Base-by-base conservation (phyloP, 2,797 vertebrate genomes). In the Eutrigla gurnardus region DNA sequence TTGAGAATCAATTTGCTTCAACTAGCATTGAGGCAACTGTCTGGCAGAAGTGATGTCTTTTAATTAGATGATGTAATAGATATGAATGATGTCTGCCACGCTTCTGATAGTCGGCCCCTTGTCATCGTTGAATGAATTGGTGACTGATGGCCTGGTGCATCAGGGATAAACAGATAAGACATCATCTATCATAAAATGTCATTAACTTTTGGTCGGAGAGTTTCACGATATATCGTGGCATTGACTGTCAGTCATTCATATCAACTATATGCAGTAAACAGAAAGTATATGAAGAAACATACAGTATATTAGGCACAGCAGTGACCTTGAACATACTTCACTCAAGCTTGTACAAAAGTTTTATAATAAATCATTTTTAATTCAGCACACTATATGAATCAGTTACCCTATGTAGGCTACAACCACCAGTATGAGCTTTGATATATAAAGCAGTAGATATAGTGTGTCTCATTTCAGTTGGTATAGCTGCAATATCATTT, bases 21-120 rank as follows among this genome's bases (percentile, higher is more conserved):
- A 85, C 84, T 59, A 61, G 87, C 90, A 83, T 77, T 86, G 76
- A 90, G 84, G 79, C 88, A 87, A 82, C 75, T 85, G 86, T 89
- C 88, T 89, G 86, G 83, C 81, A 87, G 77, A 78, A 88, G 83
- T 85, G 89, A 85, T 89, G 88, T 86, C 85, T 91, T 93, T 93
- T 93, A 93, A 92, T 93, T 92, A 91, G 86, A 93, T 89, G 84
- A 89, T 90, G 86, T 89, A 84, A 86, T 77, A 87, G 87, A 92
- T 93, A 92, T 90, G 90, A 92, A 81, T 85, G 86, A 88, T 86
- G 82, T 83, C 73, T 90, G 86, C 78, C 86, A 86, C 55, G 37
- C 77, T 68, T 32, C 53, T 78, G 85, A 93, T 86, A 80, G 81
- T 73, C 65, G 73, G 82, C 64, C 71, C 71, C 77, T 76, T 82